Evolutionary conservation across 2,888 invertebrate species (phyloP), one percentile per base, ranked within the genome.

Genomic region (Dione vanillae): DNA sequence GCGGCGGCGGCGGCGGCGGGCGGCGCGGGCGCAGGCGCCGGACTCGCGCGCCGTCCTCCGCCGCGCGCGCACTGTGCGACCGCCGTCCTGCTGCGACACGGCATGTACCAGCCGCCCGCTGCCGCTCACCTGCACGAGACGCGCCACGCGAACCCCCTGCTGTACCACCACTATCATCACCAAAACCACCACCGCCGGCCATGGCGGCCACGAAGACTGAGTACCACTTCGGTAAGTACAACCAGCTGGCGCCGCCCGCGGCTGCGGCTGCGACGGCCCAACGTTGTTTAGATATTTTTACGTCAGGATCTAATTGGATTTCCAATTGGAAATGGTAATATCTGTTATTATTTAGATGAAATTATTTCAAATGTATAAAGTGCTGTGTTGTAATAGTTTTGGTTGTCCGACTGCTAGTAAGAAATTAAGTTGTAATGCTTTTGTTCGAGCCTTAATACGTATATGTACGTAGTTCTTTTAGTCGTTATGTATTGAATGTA

Each of bases 161-260:
- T 11, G 19, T 69, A 45, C 71, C 51, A 64, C 43, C 35, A 35
- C 47, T 74, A 64, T 72, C 35, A 74, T 74, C 40, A 11, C 52
- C 59, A 65, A 27, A 66, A 27, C 52, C 65, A 12, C 61, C 27
- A 51, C 71, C 65, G 74, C 78, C 77, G 75, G 72, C 81, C 66
- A 83, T 84, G 84, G 80, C 83, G 67, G 76, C 82, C 76, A 80
- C 85, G 76, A 88, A 89, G 79, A 81, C 81, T 78, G 90, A 91
- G 73, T 91, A 90, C 81, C 88, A 83, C 72, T 91, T 83, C 78
- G 91, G 91, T 91, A 82, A 91, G 91, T 88, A 54, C 27, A 27
- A 27, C 62, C 40, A n/a, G 20, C 20, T 5, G 62, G 11, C 16
- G 1, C 19, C 45, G 14, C 16, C 35, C 43, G 35, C 41, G 20